Evolutionary conservation across 2,797 vertebrate species (phyloP), one percentile per base, ranked within the genome.

Genomic region (Poeciliopsis gracilis): DNA sequence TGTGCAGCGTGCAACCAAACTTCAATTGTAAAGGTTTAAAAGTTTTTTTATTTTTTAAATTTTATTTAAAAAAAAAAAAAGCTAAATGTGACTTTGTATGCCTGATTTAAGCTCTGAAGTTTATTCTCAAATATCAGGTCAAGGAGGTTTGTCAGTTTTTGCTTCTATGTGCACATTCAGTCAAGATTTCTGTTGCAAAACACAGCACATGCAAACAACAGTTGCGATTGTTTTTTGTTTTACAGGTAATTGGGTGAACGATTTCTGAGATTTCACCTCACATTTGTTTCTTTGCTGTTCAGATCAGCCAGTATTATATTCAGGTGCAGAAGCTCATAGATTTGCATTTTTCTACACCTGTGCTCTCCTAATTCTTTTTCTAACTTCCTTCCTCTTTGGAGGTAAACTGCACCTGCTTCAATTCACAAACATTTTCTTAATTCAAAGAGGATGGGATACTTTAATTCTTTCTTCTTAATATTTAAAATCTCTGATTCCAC

Each of bases 401-500:
- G 36, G 73, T 71, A 59, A 89, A 84, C 20, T 74, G 69, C 81
- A 76, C 77, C 80, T 72, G 20, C 77, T 84, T 83, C 76, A 76
- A 67, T 72, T 43, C 86, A 81, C 76, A 75, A 70, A 78, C n/a
- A 67, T 84, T 78, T 82, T 9, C 12, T 86, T 87, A 82, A 86
- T 86, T 83, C 71, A 72, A 55, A 59, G 45, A 10, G 70, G 53
- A 77, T 80, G 86, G 85, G 71, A 72, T 30, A 45, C 75, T 72
- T 43, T 57, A 67, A 38, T 53, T 53, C 61, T 73, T 86, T 85
- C 28, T 81, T 59, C 87, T 78, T 51, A 51, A 78, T 74, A 36
- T 75, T 83, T 78, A 79, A 79, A 73, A 76, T 46, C 57, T 80
- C 43, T 88, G 85, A 91, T 89, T 86, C 80, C 33, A 20, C 33